Evolutionary conservation across 92 coral and sea anemone species (phyloP), one percentile per base, ranked within the genome.

Genomic region (Actinernus sp.): DNA sequence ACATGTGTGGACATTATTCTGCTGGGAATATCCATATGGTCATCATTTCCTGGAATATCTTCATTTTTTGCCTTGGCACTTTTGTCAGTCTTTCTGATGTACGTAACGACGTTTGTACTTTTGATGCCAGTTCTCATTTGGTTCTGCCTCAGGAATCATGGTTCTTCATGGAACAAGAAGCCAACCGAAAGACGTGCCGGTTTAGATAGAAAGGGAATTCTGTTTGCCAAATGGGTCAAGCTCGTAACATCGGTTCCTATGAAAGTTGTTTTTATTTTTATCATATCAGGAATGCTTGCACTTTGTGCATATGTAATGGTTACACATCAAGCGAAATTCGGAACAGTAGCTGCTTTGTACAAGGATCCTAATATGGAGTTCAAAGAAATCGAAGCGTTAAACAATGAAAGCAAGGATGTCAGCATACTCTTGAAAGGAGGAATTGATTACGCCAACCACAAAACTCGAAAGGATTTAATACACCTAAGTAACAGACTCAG

Each of bases 1-100:
- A 44, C 83, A 16, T 12, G 73, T 10, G 61, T 71, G 58, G 57
- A 47, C 19, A n/a, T 47, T 14, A 41, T 53, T n/a, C 48, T 86
- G 12, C 53, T 29, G 12, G 68, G 68, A 7, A 40, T 81, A 38
- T 61, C 74, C 1, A 55, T 73, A 22, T 37, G 53, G 28, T 86
- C 22, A 45, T 23, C 4, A 23, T 8, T 18, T 8, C 22, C 52
- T 4, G 10, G 6, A 8, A 45, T 18, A 9, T 45, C 52, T 14
- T 6, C 8, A 34, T 34, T 34, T 14, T 45, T 45, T 45, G 52
- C 18, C 18, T 17, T 18, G 10, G 5, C 19, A 18, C 19, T 45
- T 45, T 23, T 45, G 52, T 9, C 22, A 9, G 41, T 34, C 41
- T 6, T 34, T 34, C 14, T 34, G 41, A 14, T 14, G 14, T 34